Evolutionary conservation across 2,113 vertebrate genomes (phyloP), one percentile per base, ranked within the genome.

Genomic region (Albula goreensis): DNA sequence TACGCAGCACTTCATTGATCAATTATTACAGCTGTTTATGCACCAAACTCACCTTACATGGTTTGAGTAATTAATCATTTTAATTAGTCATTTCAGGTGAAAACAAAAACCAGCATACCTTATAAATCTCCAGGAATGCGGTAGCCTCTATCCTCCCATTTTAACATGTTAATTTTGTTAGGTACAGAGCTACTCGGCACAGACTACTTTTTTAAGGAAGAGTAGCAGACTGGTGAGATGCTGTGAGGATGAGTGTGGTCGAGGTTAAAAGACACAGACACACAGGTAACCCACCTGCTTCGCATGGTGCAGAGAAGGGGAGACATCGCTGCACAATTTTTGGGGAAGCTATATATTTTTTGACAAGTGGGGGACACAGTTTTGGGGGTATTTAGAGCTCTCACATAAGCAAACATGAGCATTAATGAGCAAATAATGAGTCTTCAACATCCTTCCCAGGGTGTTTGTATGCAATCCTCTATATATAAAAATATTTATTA

Each of bases 311-410:
- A 66, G 74, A 66, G 81, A 31, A 53, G 81, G 12, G 82, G 51
- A 83, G 87, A 83, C 87, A 80, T 88, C 87, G 63, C 87, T 86
- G 87, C 84, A 63, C 8, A 51, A 48, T 80, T 80, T 83, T 83
- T 82, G 50, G 66, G 84, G 77, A 48, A 80, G 81, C 87, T 88
- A 80, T 25, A 88, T 49, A 17, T 31, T 49, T 51, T 85, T 31
- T 82, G 74, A 88, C 84, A 88, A 85, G 84, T 82, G 81, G 83
- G 31, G 70, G 70, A 88, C 22, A 86, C 74, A 88, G 63, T 85
- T 85, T 82, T 31, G 80, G 70, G 41, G 51, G n/a, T 51, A 77
- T 83, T 53, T 53, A 77, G 25, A 48, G 10, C 56, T 49, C 70
- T 83, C 49, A 79, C 41, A 83, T 19, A 50, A 48, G 11, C 57